Base-by-base conservation (phyloP, 2,113 vertebrate genomes). In the Hippotragus niger region DNA sequence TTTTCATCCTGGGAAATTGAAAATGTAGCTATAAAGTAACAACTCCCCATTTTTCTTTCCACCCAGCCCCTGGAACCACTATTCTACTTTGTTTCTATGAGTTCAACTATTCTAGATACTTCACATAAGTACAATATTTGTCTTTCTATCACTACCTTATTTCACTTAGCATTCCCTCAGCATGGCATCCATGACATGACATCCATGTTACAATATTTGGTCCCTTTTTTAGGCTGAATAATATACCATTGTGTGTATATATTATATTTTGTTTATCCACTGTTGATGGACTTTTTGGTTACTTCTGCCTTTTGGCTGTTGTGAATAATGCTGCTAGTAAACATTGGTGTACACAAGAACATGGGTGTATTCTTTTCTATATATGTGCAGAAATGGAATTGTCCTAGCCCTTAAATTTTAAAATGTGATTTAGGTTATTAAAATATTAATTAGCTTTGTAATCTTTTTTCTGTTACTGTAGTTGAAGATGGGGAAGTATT, bases 401-500 rank as follows among this genome's bases (percentile, higher is more conserved):
- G 25, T 92, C 15, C 87, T 94, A 82, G 21, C n/a, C 93, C 27
- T 95, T 91, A 95, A 92, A 36, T 96, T 94, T 53, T 94, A 74
- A 92, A 95, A 60, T 91, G 50, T 53, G 50, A 78, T 92, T 94
- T n/a, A 57, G 25, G 19, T 95, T 94, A 40, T 91, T 6, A 94
- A 97, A 90, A 95, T 1, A 40, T 92, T 98, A 87, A 36, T 88
- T 98, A 96, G 60, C 33, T 97, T 95, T 97, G 33, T 93, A 58
- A 36, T 58, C 89, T 50, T 96, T 1, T 97, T 98, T 97, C 95
- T 91, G 94, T 52, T 97, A 47, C 33, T 99, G 0, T 98, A 99
- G 99, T 99, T 98, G 99, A 99, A 99, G 99, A 99, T 97, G 99
- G 99, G 93, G 99, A 99, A 95, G 99, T 99, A 82, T 99, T 99